These are phyloP conservation scores for Podotricha telesiphe DNA, from an alignment of 2,888 invertebrate genomes.

Conservation along the genomic window DNA sequence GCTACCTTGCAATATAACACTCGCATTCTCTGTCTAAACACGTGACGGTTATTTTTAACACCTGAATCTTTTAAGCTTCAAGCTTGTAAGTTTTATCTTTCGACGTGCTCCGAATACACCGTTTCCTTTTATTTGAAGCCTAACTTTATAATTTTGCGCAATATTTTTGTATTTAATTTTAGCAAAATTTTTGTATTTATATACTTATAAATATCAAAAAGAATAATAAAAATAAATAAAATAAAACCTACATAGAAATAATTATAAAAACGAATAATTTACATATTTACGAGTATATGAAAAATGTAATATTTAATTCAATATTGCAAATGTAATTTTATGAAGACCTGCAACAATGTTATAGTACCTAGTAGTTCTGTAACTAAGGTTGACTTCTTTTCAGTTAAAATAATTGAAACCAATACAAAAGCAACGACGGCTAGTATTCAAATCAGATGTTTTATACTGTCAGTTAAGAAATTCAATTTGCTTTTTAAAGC, in stretches of 20 bases:
- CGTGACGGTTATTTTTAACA: constrained; percentile 48
- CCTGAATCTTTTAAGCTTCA: constrained; percentile 48
- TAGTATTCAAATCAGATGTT: constrained; percentile 1
- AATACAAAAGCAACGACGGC: background rate
- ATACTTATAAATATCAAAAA: no score
- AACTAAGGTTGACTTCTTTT: background rate
- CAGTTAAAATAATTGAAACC: background rate
- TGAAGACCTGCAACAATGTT: no score
- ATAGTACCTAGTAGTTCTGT: no score
- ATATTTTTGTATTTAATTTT: constrained; percentile 19
- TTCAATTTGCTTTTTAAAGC: background rate
- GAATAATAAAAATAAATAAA: no score
- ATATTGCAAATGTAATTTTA: no score
- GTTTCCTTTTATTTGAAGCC: constrained; percentile 42
- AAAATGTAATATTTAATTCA: no score
- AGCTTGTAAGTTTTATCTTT: constrained; percentile 48
- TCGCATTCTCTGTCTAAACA: constrained; percentile 52
- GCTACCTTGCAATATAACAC: constrained; percentile 35
- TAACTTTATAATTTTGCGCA: constrained; percentile 35
- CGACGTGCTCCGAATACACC: constrained; percentile 48
- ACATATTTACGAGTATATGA: no score
- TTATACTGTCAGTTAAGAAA: constrained; percentile 9
- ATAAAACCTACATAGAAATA: no score
- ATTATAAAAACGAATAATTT: no score
- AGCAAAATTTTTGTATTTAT: no score